These are phyloP conservation scores for Hypomecis punctinalis DNA, from an alignment of 2,888 invertebrate genomes.

Conservation along the genomic window DNA sequence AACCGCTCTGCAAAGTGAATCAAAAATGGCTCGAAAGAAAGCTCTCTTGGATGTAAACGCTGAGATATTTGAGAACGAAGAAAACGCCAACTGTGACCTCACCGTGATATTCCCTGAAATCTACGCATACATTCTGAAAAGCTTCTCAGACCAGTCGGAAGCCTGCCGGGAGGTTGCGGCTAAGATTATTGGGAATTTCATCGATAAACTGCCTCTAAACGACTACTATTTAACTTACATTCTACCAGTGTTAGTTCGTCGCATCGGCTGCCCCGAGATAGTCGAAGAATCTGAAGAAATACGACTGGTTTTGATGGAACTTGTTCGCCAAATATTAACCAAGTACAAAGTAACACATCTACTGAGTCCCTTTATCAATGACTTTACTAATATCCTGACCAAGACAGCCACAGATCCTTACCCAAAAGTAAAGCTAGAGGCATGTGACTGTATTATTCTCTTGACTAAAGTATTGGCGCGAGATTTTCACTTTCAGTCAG, in stretches of 20 bases:
- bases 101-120: slow-evolving; percentile 68
- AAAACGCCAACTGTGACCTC: slow-evolving; percentile 68
- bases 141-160: slow-evolving; percentile 85
- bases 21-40: slow-evolving; percentile 84
- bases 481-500: slow-evolving; percentile 91
- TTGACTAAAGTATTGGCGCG: slow-evolving; percentile 87
- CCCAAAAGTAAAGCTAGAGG: slow-evolving; percentile 92
- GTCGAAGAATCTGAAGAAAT: slow-evolving; percentile 91
- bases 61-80: slow-evolving; percentile 73
- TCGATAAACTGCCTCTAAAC: slow-evolving; percentile 85
- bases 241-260: slow-evolving; percentile 89
- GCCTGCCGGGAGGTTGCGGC: slow-evolving; percentile 86
- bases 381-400: slow-evolving; percentile 89
- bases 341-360: slow-evolving; percentile 86
- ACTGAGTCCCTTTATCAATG: slow-evolving; percentile 89
- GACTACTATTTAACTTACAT: slow-evolving; percentile 91
- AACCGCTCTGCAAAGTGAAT: slow-evolving; percentile 83
- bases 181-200: slow-evolving; percentile 82
- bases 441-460: slow-evolving; percentile 89
- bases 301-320: slow-evolving; percentile 87
- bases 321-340: slow-evolving; percentile 87
- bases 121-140: slow-evolving; percentile 74
- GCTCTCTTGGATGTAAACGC: slow-evolving; percentile 83
- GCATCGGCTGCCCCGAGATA: slow-evolving; percentile 91
- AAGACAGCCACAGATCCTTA: slow-evolving; percentile 91